Evolutionary conservation across 1,140 invertebrate genomes (phyloP).

Genomic region (Drosophila dunni): DNA sequence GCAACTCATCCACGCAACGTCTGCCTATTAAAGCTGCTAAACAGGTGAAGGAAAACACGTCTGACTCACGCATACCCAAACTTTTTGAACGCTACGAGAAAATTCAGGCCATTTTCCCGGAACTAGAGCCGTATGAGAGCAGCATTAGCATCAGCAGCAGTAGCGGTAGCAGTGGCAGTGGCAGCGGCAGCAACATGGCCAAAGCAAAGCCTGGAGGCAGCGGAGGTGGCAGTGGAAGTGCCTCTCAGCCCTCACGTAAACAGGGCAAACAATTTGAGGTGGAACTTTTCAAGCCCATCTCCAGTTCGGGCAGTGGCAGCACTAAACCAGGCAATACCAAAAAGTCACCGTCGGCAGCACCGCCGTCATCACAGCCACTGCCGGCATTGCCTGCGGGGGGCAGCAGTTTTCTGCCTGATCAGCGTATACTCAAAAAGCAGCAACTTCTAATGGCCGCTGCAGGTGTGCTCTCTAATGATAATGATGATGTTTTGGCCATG

Average conservation of each 20-base stretch:
- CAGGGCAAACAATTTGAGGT: constrained; percentile 72
- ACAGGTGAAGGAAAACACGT: constrained; percentile 86
- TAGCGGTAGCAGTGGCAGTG: background rate
- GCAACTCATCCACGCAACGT: constrained; percentile 10
- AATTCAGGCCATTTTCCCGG: constrained; percentile 90
- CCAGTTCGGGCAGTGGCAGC: constrained; percentile 40
- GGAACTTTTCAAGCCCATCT: constrained; percentile 63
- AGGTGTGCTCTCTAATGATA: constrained; percentile 51
- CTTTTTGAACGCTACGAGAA: constrained; percentile 90
- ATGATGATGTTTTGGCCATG: background rate
- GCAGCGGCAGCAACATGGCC: constrained; percentile 5
- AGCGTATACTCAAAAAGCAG: constrained; percentile 78
- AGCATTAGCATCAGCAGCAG: constrained; percentile 18
- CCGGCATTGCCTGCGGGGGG: constrained; percentile 56
- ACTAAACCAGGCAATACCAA: constrained; percentile 73
- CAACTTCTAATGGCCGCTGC: constrained; percentile 74
- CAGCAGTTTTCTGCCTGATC: constrained; percentile 77
- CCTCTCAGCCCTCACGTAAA: constrained; percentile 31
- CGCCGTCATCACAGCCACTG: constrained; percentile 50
- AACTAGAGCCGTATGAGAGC: constrained; percentile 86
- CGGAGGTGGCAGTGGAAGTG: background rate
- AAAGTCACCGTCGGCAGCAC: constrained; percentile 74
- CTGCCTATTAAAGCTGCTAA: constrained; percentile 86
- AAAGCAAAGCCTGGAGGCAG: background rate
- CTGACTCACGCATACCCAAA: constrained; percentile 86